Base-by-base conservation (phyloP, 2,113 vertebrate genomes). In the Centropus bengalensis region DNA sequence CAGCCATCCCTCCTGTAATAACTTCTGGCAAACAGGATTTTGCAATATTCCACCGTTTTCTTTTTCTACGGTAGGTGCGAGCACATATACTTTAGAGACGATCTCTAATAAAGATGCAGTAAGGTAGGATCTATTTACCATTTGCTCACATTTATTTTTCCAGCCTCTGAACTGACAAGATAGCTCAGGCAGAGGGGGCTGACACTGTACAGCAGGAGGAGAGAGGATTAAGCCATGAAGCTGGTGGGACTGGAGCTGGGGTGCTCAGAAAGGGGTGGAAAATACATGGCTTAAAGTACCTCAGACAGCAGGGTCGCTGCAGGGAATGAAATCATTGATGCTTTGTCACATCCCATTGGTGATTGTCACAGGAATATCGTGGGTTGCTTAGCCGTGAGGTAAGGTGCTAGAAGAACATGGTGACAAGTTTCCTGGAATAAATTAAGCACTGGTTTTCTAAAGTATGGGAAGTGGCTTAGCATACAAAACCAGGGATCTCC, bases 391-490 rank as follows among this genome's bases (percentile, higher is more conserved):
- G 77, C 62, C 2, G 7, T 82, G 91, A 94, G 81, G 60, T 82
- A 42, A 93, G 77, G 83, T 0, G 0, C 80, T 64, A 49, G 71
- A 42, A 66, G 59, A 81, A 93, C 82, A 82, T 1, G 3, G 55
- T 83, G 88, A 92, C 47, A 89, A 80, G 4, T 88, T 93, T 77
- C 79, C 87, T 91, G 55, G 52, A 86, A 94, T 85, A 91, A 86
- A 95, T 94, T 42, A 97, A 67, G 52, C 55, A 11, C 64, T 68
- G 32, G 27, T 40, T 83, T 91, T 89, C 63, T 47, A n/a, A 82
- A 89, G 52, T 38, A 51, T 75, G 38, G 62, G 71, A 88, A 79
- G 78, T 89, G 52, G 44, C 81, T 67, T 6, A 75, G 73, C 52
- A 16, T 36, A 73, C 87, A 51, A 87, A 85, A 85, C 33, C 5